Percentiles rank a stretch among this genome's conserved stretches.
These are phyloP conservation scores for Orchesella flavescens DNA, from an alignment of 2,888 invertebrate genomes.

Conservation along the genomic window DNA sequence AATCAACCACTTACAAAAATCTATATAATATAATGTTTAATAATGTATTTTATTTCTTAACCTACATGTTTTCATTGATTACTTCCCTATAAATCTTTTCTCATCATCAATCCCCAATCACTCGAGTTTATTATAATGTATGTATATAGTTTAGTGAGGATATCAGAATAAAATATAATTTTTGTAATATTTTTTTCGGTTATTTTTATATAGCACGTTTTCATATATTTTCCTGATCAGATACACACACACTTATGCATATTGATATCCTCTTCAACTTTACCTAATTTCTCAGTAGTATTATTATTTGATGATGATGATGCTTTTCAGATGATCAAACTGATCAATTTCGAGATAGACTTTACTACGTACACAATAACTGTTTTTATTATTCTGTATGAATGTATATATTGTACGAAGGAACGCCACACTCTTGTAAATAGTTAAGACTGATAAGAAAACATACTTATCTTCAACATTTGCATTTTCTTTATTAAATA, in stretches of 20 bases:
- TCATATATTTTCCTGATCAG: slow-evolving; percentile 29
- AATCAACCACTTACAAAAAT: slow-evolving; percentile 59
- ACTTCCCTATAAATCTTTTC: background rate
- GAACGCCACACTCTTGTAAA: background rate
- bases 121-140: background rate
- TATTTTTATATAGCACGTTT: slow-evolving; percentile 39
- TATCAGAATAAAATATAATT: slow-evolving; percentile 44
- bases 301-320: background rate
- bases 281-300: too few relatives aligned
- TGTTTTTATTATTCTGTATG: too few relatives aligned
- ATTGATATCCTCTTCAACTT: slow-evolving; percentile 16
- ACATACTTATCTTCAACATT: background rate
- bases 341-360: background rate
- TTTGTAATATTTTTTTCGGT: slow-evolving; percentile 23
- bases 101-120: slow-evolving; percentile 15
- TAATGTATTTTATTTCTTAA: slow-evolving; percentile 16
- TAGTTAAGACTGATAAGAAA: background rate
- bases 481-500: slow-evolving; percentile 17
- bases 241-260: slow-evolving; percentile 14
- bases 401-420: background rate
- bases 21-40: slow-evolving; percentile 15
- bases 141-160: slow-evolving; percentile 24
- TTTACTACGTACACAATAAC: too few relatives aligned
- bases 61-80: slow-evolving; percentile 15
- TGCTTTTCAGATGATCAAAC: background rate